These are phyloP conservation scores for Chymomyza amoena DNA, from an alignment of 2,888 invertebrate species.

Conservation along the genomic window DNA sequence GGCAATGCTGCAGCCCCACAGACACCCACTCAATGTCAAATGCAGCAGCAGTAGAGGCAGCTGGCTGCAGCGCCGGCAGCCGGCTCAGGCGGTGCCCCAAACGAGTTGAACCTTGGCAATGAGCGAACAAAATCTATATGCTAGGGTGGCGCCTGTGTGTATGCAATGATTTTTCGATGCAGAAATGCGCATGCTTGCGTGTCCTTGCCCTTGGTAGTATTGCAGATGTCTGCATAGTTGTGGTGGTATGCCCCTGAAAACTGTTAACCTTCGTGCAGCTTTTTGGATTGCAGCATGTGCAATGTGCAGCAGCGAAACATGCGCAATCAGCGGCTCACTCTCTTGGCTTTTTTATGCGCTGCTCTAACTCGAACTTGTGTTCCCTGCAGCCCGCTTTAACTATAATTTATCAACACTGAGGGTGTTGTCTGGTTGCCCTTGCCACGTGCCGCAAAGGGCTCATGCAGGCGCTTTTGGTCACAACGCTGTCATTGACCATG, in stretches of 20 bases:
- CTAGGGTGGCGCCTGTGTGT: conserved; percentile 28
- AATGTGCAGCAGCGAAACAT: conserved; percentile 49
- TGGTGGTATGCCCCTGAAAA: conserved; percentile 50
- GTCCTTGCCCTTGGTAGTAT: conserved; percentile 78
- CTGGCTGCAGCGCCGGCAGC: conserved; percentile 17
- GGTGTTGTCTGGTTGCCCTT: conserved; percentile 65
- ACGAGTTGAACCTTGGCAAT: conserved; percentile 44
- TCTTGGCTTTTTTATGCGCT: neutral
- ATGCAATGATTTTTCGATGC: conserved; percentile 40
- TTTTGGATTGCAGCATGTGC: conserved; percentile 39
- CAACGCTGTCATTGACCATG: conserved; percentile 60
- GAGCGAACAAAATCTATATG: conserved; percentile 15
- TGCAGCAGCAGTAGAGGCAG: conserved; percentile 40
- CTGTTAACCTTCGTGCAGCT: conserved; percentile 66
- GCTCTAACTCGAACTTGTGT: neutral
- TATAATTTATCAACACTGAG: conserved; percentile 6
- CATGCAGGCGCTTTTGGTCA: neutral
- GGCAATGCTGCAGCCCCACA: neutral
- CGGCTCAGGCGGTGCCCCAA: conserved; percentile 26
- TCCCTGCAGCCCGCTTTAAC: neutral
- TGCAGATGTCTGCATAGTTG: conserved; percentile 20
- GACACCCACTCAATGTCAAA: conserved; percentile 54
- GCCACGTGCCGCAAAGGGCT: conserved; percentile 25
- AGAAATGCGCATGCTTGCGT: conserved; percentile 76
- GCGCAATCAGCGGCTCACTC: conserved; percentile 42